phyloP scores from a whole-genome alignment of 2,113 vertebrate genomes.

The Chitala chitala region DNA sequence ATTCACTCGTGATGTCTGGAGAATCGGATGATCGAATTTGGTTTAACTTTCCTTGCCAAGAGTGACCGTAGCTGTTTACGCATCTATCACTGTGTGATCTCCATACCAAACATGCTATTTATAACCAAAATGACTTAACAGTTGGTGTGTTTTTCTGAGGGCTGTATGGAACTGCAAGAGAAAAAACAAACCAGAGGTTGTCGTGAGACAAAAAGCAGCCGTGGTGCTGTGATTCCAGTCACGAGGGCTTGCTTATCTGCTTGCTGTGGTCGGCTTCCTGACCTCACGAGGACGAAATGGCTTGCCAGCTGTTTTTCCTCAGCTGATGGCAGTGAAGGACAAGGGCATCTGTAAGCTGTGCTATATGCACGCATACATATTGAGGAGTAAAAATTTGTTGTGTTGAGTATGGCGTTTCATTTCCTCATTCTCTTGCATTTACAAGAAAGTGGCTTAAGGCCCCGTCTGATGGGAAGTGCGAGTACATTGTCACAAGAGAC shows the following conservation, averaged over 20 bases:
- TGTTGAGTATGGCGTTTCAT: not conserved
- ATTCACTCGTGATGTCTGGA: not conserved
- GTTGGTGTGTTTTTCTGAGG: not conserved
- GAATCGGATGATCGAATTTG: not conserved
- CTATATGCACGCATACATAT: no score
- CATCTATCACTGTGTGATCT: no score
- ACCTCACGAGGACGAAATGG: not conserved
- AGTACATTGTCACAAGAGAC: conserved; percentile 10
- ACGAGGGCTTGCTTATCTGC: not conserved
- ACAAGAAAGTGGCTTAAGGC: not conserved
- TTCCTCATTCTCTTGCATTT: conserved; percentile 11
- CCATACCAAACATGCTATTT: no score
- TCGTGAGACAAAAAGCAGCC: not conserved
- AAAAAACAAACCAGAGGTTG: conserved; percentile 6
- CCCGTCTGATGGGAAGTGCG: not conserved
- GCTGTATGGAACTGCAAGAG: conserved; percentile 6
- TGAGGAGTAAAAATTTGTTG: not conserved
- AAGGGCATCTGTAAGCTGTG: no score
- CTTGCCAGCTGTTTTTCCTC: not conserved
- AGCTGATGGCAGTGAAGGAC: not conserved
- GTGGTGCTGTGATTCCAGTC: not conserved
- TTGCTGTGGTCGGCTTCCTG: not conserved
- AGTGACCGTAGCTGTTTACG: no score
- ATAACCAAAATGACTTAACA: conserved; percentile 17
- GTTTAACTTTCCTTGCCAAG: conserved; percentile 27